phyloP scores from a whole-genome alignment of 2,888 invertebrate genomes.

The Lissonota sp. region DNA sequence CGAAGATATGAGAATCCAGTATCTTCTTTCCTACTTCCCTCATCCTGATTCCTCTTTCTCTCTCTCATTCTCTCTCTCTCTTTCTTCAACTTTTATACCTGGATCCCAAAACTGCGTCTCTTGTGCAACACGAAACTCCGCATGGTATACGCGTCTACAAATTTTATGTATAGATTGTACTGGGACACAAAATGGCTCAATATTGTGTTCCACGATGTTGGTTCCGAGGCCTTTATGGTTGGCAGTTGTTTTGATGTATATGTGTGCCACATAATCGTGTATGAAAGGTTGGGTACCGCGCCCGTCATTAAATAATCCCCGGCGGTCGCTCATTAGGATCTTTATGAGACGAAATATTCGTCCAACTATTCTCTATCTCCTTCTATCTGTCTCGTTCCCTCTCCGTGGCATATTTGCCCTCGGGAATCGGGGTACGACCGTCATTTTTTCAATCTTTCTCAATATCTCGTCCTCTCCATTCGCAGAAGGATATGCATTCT shows the following conservation, averaged over 20 bases:
- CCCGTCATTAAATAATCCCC: constrained; percentile 81
- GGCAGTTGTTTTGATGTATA: too few relatives aligned
- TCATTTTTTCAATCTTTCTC: constrained; percentile 44
- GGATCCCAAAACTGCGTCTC: constrained; percentile 64
- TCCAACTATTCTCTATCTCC: constrained; percentile 68
- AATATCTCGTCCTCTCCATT: neutral
- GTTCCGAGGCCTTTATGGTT: too few relatives aligned
- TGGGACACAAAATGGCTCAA: too few relatives aligned
- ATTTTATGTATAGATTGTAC: neutral
- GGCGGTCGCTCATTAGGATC: constrained; percentile 80
- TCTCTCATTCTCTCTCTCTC: constrained; percentile 29
- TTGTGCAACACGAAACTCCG: constrained; percentile 46
- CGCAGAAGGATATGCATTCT: too few relatives aligned
- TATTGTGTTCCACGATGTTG: too few relatives aligned
- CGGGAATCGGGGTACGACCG: constrained; percentile 47
- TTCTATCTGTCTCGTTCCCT: neutral
- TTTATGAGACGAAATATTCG: constrained; percentile 80
- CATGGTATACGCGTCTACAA: constrained; percentile 10
- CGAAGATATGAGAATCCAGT: constrained; percentile 50
- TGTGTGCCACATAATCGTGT: neutral
- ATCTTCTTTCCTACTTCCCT: constrained; percentile 11
- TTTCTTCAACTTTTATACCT: constrained; percentile 74
- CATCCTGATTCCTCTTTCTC: constrained; percentile 16
- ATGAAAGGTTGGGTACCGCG: constrained; percentile 49
- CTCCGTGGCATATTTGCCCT: constrained; percentile 30